phyloP scores from a whole-genome alignment of 64 coral and sea anemone genomes.

The Platygyra sinensis region DNA sequence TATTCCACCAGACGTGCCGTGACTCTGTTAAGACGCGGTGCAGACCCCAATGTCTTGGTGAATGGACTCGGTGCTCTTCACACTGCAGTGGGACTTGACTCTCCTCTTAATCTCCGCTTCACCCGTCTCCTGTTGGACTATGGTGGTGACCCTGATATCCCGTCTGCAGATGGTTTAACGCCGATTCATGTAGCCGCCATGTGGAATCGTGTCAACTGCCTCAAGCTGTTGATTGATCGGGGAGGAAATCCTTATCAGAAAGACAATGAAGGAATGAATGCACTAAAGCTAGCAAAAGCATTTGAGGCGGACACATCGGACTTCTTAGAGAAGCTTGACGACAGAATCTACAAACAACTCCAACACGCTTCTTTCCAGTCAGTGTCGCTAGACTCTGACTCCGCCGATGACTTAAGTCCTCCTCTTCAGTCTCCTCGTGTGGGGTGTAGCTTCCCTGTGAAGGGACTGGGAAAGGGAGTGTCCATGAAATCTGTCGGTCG shows the following conservation, averaged over 20 bases:
- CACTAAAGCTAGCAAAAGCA: conserved; percentile 58
- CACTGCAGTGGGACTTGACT: conserved; percentile 62
- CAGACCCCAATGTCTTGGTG: conserved; percentile 64
- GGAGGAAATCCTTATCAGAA: conserved; percentile 69
- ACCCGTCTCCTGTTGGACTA: conserved; percentile 75
- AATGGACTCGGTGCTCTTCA: conserved; percentile 75
- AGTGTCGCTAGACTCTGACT: conserved; percentile 8
- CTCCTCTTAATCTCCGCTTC: conserved; percentile 78
- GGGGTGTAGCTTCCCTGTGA: conserved; percentile 17
- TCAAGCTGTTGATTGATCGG: conserved; percentile 51
- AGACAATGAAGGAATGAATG: conserved; percentile 64
- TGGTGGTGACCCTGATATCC: conserved; percentile 76
- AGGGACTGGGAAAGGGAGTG: background rate
- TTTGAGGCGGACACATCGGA: conserved; percentile 68
- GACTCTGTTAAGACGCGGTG: conserved; percentile 59
- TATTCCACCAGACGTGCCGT: conserved; percentile 42
- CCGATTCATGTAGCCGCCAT: conserved; percentile 82
- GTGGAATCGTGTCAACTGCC: conserved; percentile 76
- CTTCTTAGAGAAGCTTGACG: conserved; percentile 70
- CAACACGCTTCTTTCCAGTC: conserved; percentile 12
- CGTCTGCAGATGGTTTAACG: conserved; percentile 73
- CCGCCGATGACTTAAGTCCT: background rate
- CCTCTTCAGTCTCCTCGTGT: background rate
- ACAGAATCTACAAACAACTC: conserved; percentile 68
- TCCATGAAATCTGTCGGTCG: conserved; percentile 8